These are phyloP conservation scores for Amblyornis subalaris DNA, from an alignment of 2,113 vertebrate genomes.

Conservation along the genomic window DNA sequence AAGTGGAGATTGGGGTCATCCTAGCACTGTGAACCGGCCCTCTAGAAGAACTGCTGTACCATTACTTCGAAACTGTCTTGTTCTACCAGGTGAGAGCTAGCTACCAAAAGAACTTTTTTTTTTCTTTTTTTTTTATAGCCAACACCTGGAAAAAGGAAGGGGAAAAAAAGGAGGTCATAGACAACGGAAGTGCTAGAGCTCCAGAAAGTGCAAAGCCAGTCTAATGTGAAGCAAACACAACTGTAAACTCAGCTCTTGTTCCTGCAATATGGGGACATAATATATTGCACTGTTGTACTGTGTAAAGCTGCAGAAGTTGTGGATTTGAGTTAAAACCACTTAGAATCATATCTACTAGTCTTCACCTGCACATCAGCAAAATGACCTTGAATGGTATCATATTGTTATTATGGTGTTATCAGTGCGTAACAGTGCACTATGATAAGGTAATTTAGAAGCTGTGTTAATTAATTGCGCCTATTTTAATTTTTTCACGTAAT, in stretches of 20 bases:
- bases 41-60: conserved; percentile 22
- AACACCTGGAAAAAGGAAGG: background rate
- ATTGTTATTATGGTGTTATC: conserved; percentile 17
- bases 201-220: background rate
- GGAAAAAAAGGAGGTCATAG: background rate
- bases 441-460: conserved; percentile 8
- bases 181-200: background rate
- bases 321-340: conserved; percentile 58
- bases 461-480: conserved; percentile 50
- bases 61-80: conserved; percentile 27
- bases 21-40: background rate
- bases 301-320: conserved; percentile 61
- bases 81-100: conserved; percentile 23
- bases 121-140: background rate
- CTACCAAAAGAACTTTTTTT: conserved; percentile 6
- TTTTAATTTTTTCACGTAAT: conserved; percentile 12
- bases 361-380: conserved; percentile 40
- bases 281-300: conserved; percentile 65
- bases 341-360: conserved; percentile 23
- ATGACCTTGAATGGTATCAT: conserved; percentile 54
- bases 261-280: conserved; percentile 13
- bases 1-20: background rate
- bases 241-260: conserved; percentile 24
- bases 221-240: conserved; percentile 13
- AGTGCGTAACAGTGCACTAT: background rate